Evolutionary conservation across 2,797 vertebrate genomes (phyloP).

Genomic region (Cryptoblepharus egeriae): DNA sequence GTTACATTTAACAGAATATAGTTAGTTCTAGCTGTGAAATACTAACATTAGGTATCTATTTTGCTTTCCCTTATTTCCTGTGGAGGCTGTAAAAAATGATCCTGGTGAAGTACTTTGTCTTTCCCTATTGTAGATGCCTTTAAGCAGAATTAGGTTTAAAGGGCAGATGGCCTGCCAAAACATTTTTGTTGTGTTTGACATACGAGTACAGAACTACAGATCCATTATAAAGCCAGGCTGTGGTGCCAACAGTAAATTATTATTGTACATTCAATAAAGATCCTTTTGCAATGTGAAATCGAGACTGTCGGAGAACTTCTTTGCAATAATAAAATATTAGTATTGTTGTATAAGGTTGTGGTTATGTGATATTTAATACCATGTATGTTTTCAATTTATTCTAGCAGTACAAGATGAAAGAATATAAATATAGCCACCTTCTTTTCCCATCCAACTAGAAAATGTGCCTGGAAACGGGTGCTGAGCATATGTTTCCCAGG

Average conservation of each 20-base stretch:
- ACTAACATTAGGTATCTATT: constrained; percentile 79
- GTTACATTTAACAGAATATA: constrained; percentile 68
- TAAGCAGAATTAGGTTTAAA: constrained; percentile 71
- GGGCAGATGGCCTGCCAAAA: constrained; percentile 58
- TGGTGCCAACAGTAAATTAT: constrained; percentile 58
- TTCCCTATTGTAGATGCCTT: constrained; percentile 73
- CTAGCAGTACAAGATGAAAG: constrained; percentile 9
- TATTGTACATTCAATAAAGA: constrained; percentile 44
- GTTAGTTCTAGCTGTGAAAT: constrained; percentile 78
- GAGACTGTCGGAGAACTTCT: constrained; percentile 50
- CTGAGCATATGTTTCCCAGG: not conserved
- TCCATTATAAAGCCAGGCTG: constrained; percentile 51
- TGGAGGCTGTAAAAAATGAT: constrained; percentile 77
- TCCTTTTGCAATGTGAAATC: constrained; percentile 50
- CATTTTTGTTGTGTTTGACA: constrained; percentile 66
- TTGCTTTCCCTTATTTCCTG: constrained; percentile 79
- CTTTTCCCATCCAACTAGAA: not conserved
- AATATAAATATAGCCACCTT: not conserved
- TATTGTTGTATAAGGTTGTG: constrained; percentile 41
- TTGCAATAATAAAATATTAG: constrained; percentile 53
- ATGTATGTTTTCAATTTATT: constrained; percentile 39
- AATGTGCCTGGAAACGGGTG: not conserved
- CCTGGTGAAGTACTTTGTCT: constrained; percentile 80
- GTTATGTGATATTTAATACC: constrained; percentile 37
- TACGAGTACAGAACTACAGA: constrained; percentile 53